A percentile compares a stretch with the other conserved stretches of the same genome.
phyloP scores from a whole-genome alignment of 1,140 invertebrate genomes.

The Battus philenor region DNA sequence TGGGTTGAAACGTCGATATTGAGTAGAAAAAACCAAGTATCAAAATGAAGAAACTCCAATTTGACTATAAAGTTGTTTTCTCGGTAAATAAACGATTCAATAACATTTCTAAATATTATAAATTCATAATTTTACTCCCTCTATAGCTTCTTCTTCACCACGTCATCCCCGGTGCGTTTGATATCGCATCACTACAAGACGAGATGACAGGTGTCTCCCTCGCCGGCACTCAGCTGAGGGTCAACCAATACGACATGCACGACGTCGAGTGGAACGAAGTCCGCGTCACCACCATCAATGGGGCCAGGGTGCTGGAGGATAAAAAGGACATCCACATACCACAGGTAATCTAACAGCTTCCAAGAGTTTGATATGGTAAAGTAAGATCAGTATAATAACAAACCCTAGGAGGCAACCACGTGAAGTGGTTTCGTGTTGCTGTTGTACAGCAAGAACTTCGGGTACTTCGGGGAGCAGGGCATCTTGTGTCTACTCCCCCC shows the following conservation, averaged over 20 bases:
- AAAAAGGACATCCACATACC: slow-evolving; percentile 89
- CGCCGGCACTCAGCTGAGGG: slow-evolving; percentile 88
- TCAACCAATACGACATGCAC: slow-evolving; percentile 90
- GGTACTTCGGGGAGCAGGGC: no score
- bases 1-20: no score
- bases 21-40: no score
- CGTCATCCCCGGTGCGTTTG: slow-evolving; percentile 89
- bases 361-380: neutral
- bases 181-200: slow-evolving; percentile 84
- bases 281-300: slow-evolving; percentile 89
- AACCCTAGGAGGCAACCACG: no score
- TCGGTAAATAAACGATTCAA: no score
- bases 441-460: no score
- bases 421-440: no score
- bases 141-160: slow-evolving; percentile 87
- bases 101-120: no score
- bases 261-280: slow-evolving; percentile 91
- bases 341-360: slow-evolving; percentile 41
- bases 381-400: no score
- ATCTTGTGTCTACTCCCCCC: no score
- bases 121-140: neutral
- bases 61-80: no score
- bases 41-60: no score
- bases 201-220: slow-evolving; percentile 92
- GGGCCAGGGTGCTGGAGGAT: slow-evolving; percentile 85